A percentile compares a stretch with the other conserved stretches of the same genome.
phyloP scores from a whole-genome alignment of 1,140 invertebrate species.

The Dendroctonus ponderosae region DNA sequence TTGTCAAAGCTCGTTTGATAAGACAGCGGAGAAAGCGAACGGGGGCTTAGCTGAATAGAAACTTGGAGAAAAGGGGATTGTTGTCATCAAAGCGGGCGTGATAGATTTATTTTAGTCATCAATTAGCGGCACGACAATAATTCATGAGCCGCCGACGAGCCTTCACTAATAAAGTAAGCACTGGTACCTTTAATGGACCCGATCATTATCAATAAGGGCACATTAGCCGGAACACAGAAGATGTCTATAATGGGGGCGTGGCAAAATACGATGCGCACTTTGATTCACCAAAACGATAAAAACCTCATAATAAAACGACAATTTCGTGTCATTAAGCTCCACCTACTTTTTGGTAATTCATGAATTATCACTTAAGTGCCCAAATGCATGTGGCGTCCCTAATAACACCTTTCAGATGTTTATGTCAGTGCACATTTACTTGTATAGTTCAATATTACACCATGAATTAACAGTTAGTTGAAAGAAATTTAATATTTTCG shows the following conservation, averaged over 20 bases:
- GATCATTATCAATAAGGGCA: conserved; percentile 39
- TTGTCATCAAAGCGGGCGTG: conserved; percentile 22
- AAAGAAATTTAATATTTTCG: too few relatives aligned
- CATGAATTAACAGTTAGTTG: too few relatives aligned
- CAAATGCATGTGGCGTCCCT: neutral
- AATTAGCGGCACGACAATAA: conserved; percentile 38
- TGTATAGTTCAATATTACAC: too few relatives aligned
- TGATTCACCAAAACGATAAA: conserved; percentile 34
- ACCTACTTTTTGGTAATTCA: conserved; percentile 15
- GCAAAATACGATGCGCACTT: conserved; percentile 26
- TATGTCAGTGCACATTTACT: too few relatives aligned
- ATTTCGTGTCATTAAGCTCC: conserved; percentile 39
- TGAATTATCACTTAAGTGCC: conserved; percentile 23
- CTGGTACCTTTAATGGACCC: conserved; percentile 38
- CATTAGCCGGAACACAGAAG: conserved; percentile 32
- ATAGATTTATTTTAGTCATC: conserved; percentile 29
- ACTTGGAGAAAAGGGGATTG: conserved; percentile 11
- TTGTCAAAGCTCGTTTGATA: conserved; percentile 17
- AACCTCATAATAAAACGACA: conserved; percentile 36
- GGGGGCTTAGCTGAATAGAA: conserved; percentile 11
- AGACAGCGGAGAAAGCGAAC: conserved; percentile 1
- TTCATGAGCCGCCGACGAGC: conserved; percentile 31
- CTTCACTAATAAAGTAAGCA: conserved; percentile 37
- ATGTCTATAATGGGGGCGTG: conserved; percentile 33
- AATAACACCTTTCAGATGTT: too few relatives aligned